Base-by-base conservation (phyloP, 2,797 vertebrate species). In the Enoplosus armatus region DNA sequence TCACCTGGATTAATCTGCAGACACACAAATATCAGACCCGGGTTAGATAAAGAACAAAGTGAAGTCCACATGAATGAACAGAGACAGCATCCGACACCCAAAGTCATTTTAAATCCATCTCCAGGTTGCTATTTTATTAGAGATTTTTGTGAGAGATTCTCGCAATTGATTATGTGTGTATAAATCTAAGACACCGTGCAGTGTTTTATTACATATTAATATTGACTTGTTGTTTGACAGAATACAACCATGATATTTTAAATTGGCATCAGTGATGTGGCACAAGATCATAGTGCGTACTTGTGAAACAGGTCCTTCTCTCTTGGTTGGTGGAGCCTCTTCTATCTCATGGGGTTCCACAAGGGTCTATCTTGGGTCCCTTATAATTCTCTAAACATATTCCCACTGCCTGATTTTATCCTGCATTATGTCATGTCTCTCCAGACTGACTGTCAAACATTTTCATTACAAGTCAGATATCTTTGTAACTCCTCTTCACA, bases 1-100 rank as follows among this genome's bases (percentile, higher is more conserved):
- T 98, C 97, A 0, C 92, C 76, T 0, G 97, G 95, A 88, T 96
- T 97, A 48, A 99, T 98, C 98, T 99, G 81, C 31, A 51, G 31
- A 72, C 4, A 71, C 45, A 67, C 31, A 71, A n/a, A 39, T 6
- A 72, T 7, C 20, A 48, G 24, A 56, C 1, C 51, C 37, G 26
- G 1, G 22, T 43, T 39, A 66, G 62, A 31, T 2, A 0, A 33
- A 15, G 12, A 45, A 35, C n/a, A 35, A 41, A 18, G 26, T 15
- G 11, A 62, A n/a, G n/a, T 29, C 27, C 31, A 16, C 14, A 55
- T 29, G 53, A 20, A 43, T 16, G 16, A 50, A 29, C 18, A 62
- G 14, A 45, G 15, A 61, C 35, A 24, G 7, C 22, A 26, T 59
- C n/a, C 6, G 3, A 35, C 35, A 51, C 31, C 0, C 0, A 16